A percentile compares a stretch with the other conserved stretches of the same genome.
phyloP scores from a whole-genome alignment of 2,113 vertebrate genomes.

The Halichoerus grypus region DNA sequence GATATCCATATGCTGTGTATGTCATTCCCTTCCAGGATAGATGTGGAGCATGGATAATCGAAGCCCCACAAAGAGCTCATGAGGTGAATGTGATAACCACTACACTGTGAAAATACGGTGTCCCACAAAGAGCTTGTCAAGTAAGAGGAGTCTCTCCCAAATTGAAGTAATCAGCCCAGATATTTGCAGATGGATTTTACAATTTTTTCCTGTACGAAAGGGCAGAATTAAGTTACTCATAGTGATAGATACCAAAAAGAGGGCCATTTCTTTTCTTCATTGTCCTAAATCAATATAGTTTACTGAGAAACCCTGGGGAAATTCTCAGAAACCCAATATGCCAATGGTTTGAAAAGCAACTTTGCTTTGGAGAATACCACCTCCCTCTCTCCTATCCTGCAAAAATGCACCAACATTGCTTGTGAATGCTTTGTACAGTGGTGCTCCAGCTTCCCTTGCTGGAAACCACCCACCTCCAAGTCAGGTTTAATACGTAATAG shows the following conservation, averaged over 20 bases:
- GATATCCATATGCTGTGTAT: neutral
- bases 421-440: neutral
- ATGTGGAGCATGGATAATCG: too few species aligned
- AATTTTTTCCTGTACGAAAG: slow-evolving; percentile 3
- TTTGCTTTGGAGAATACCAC: neutral
- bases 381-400: neutral
- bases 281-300: neutral
- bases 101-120: neutral
- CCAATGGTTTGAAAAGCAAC: neutral
- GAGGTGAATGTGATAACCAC: neutral
- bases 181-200: neutral
- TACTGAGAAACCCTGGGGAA: neutral
- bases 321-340: neutral
- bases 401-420: neutral
- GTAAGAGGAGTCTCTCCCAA: neutral
- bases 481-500: neutral
- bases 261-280: neutral
- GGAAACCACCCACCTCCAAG: neutral
- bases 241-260: neutral
- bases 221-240: neutral
- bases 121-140: neutral
- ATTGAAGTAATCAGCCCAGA: neutral
- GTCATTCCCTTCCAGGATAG: neutral
- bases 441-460: neutral
- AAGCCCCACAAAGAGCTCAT: neutral